A percentile compares a stretch with the other conserved stretches of the same genome.
These are phyloP conservation scores for Vidua macroura DNA, from an alignment of 2,113 vertebrate genomes.

Conservation along the genomic window DNA sequence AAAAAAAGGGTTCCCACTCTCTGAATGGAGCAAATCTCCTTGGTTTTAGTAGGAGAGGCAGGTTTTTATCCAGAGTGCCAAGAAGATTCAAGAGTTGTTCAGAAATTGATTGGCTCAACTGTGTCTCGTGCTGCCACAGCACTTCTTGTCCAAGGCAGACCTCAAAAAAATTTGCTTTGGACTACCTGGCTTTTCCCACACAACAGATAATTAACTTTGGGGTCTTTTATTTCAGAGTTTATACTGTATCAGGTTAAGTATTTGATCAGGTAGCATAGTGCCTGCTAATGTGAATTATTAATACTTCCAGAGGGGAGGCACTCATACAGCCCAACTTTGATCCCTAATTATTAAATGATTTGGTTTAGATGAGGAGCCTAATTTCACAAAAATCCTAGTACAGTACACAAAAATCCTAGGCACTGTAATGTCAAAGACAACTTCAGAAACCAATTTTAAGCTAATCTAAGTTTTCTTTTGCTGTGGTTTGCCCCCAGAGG, in stretches of 20 bases:
- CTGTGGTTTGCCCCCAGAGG: neutral
- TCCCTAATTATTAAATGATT: neutral
- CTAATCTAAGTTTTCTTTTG: neutral
- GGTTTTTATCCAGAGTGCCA: neutral
- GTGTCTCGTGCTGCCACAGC: neutral
- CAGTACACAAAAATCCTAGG: neutral
- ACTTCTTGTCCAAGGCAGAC: neutral
- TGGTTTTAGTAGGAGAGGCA: neutral
- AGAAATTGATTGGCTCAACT: neutral
- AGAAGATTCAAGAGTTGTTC: neutral
- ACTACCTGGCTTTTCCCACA: neutral
- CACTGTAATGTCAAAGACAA: neutral
- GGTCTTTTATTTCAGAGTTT: neutral
- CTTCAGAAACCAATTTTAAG: neutral
- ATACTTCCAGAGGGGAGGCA: rapidly evolving
- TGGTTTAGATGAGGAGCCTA: neutral
- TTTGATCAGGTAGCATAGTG: neutral
- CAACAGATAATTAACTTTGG: neutral
- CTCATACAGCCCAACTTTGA: neutral
- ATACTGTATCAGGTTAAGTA: neutral
- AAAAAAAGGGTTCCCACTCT: neutral
- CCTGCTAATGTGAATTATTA: neutral
- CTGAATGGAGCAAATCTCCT: neutral
- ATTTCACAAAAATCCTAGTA: neutral
- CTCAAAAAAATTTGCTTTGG: neutral